Evolutionary conservation across 1,140 invertebrate species (phyloP), one percentile per base, ranked within the genome.

Genomic region (Drosophila serrata): DNA sequence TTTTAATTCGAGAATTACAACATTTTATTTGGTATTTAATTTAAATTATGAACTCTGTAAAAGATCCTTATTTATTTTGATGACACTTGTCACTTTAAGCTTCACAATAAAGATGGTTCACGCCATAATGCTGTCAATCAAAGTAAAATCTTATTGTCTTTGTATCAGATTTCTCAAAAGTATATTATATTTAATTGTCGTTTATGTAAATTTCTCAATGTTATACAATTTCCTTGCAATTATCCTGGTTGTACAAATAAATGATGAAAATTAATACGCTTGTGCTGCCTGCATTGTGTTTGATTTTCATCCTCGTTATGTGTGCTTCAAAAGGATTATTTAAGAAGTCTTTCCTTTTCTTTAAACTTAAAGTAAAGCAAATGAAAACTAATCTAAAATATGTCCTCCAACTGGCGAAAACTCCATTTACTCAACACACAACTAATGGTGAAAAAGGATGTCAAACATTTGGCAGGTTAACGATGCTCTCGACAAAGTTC

Each of bases 401-500:
- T 11, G 9, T 33, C 2, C 7, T 46, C 7, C 15, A 31, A 6
- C n/a, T 9, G 27, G 11, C 11, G 4, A 7, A 27, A 39, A 37
- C n/a, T 11, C 13, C 45, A 53, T 65, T 42, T 65, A 6, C 60
- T 27, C 13, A 13, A 65, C 57, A 22, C 24, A 49, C 29, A 65
- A 65, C 61, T 42, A 35, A 69, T 42, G 37, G 45, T 9, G 7
- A 43, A 53, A 43, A 24, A 22, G 37, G 37, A 51, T 5, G 37
- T 43, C 46, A 43, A 69, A 69, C 65, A 69, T 65, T 65, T 53
- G 39, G 31, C 65, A 65, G 65, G 65, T 43, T 69, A 69, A 69
- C 61, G 65, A 69, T 27, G 46, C 17, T 49, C 57, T 12, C 6
- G 7, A 5, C n/a, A 51, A 35, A 65, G 65, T 67, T 69, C 45